Conservation (phyloP, 1,140 invertebrate species). For the Drosophila subobscura region DNA sequence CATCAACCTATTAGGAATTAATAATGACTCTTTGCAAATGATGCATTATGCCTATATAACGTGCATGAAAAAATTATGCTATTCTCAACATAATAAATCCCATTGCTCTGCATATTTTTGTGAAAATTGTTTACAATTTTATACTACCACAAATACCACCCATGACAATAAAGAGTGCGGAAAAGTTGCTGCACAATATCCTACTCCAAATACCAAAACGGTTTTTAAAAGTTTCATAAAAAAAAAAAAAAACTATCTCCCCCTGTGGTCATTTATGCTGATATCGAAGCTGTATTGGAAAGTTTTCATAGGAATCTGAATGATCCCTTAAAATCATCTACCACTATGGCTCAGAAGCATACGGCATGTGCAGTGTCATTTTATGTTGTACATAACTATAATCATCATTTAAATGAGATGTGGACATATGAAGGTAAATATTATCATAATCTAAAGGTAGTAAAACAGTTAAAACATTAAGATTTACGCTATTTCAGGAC, state of each 20-base stretch:
- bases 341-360: neutral
- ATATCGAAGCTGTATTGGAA: conserved; percentile 9
- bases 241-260: conserved; percentile 1
- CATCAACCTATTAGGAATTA: too few relatives aligned
- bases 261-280: conserved; percentile 4
- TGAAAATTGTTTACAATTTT: neutral
- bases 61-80: neutral
- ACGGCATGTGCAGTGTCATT: conserved; percentile 8
- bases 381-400: conserved; percentile 9
- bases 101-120: too few relatives aligned
- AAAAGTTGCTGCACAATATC: neutral
- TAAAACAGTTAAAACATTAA: too few relatives aligned
- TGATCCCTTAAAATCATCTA: neutral
- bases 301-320: neutral
- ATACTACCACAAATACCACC: neutral
- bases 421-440: conserved; percentile 5
- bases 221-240: neutral
- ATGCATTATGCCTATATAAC: too few relatives aligned
- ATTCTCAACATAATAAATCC: too few relatives aligned
- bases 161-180: neutral
- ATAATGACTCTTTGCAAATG: too few relatives aligned
- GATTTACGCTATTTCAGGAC: neutral
- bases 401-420: conserved; percentile 3
- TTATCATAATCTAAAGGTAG: too few relatives aligned
- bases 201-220: neutral